Conservation (phyloP, 2,113 vertebrate species). For the Nycticorax nycticorax region DNA sequence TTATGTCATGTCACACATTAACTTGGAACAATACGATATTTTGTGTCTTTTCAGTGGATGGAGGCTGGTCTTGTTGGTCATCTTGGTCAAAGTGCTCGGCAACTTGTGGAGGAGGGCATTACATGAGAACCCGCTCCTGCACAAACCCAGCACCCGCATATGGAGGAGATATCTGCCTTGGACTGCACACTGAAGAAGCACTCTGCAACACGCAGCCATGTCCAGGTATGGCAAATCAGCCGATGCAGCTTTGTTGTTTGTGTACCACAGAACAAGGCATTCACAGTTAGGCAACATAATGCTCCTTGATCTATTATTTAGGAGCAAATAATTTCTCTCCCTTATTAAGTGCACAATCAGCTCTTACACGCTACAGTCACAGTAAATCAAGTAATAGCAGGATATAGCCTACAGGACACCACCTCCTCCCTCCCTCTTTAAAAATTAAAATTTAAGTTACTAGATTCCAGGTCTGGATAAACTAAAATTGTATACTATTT, state of each 20-base stretch:
- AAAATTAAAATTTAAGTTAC: not conserved
- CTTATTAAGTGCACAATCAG: not conserved
- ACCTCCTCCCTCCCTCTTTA: not conserved
- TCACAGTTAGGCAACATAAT: not conserved
- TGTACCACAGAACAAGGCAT: not conserved
- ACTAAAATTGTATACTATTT: not conserved
- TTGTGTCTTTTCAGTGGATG: conserved; percentile 84
- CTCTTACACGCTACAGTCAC: not conserved
- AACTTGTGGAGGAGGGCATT: conserved; percentile 94
- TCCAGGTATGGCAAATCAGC: conserved; percentile 76
- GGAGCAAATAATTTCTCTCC: not conserved
- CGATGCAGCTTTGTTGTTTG: not conserved
- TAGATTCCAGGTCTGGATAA: not conserved
- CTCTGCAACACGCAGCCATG: conserved; percentile 93
- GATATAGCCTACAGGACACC: not conserved
- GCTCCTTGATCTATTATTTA: not conserved
- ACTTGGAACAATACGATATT: not conserved
- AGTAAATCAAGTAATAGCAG: not conserved
- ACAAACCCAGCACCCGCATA: conserved; percentile 90
- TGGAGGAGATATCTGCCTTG: conserved; percentile 96
- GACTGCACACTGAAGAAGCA: conserved; percentile 94
- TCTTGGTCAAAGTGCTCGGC: conserved; percentile 96
- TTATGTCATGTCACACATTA: not conserved
- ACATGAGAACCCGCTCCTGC: conserved; percentile 93
- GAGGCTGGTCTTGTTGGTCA: conserved; percentile 96